Base-by-base conservation (phyloP, 2,113 vertebrate species). In the Leptocoma aspasia region DNA sequence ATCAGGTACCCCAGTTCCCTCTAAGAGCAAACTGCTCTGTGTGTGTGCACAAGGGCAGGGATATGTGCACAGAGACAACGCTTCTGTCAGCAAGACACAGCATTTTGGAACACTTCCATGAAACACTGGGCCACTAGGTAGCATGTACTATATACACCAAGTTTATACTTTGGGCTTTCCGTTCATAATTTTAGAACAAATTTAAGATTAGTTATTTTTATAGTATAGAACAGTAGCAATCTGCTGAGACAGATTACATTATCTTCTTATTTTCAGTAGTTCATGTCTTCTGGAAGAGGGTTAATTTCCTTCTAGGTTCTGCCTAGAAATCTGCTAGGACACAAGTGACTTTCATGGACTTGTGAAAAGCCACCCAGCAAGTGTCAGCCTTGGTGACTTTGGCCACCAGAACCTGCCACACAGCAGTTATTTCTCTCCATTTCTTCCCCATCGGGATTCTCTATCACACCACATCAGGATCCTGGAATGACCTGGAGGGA, bases 1-100 rank as follows among this genome's bases (percentile, higher is more conserved):
- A 33, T 3, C 13, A 65, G 0, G 3, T 2, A 47, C 5, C 52
- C 60, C 54, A 45, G 21, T 4, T 45, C 31, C 30, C 35, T 3
- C 13, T 22, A 13, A 50, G 33, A 68, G 17, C 15, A 52, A 69
- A 56, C 31, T 5, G 1, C 37, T 52, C 1, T 0, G 1, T 8
- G 9, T 47, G 33, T 44, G 30, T 12, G 60, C 21, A 26, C 54
- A 21, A 19, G 28, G 20, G 24, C 6, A 47, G 1, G 13, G 30
- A 70, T 2, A 70, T 2, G 1, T 10, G 20, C 30, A 18, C 26
- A 35, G 23, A 75, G 17, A 24, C 26, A 49, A 61, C 4, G 31
- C 13, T 64, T 47, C 45, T 72, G 14, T 13, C 30, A 84, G 49
- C 30, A 60, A 69, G 78, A 91, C 11, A 15, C 1, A 57, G 7